Percentiles rank a stretch among this genome's conserved stretches.
These are phyloP conservation scores for Cephus pygmeus DNA, from an alignment of 2,888 invertebrate genomes.

Conservation along the genomic window DNA sequence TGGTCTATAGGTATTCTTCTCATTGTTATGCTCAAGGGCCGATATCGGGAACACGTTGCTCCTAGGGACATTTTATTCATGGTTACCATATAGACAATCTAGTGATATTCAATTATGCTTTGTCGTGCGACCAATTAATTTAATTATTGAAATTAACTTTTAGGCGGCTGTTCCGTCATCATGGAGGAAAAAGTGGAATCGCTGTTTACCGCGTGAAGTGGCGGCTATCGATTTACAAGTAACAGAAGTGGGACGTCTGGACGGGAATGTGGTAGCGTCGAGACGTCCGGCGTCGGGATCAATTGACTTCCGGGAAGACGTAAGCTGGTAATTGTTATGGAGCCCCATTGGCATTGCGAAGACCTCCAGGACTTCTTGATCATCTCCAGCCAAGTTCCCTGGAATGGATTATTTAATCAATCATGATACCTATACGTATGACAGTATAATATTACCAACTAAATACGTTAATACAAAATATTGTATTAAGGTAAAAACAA, in stretches of 20 bases:
- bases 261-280: background rate
- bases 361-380: no score
- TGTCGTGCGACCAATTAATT: background rate
- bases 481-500: background rate
- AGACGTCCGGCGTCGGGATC: background rate
- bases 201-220: background rate
- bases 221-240: background rate
- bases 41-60: background rate
- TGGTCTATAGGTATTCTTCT: background rate
- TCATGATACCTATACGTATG: background rate
- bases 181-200: background rate
- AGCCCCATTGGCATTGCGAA: no score
- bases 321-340: background rate
- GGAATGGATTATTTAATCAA: no score
- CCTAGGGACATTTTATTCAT: background rate
- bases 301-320: background rate
- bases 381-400: no score
- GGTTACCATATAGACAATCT: background rate
- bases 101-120: background rate
- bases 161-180: background rate
- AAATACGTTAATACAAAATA: background rate
- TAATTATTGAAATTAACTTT: background rate
- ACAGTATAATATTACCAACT: background rate
- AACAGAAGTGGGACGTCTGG: background rate
- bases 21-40: background rate